Evolutionary conservation across 2,888 invertebrate genomes (phyloP).

Genomic region (Cerastoderma edule): DNA sequence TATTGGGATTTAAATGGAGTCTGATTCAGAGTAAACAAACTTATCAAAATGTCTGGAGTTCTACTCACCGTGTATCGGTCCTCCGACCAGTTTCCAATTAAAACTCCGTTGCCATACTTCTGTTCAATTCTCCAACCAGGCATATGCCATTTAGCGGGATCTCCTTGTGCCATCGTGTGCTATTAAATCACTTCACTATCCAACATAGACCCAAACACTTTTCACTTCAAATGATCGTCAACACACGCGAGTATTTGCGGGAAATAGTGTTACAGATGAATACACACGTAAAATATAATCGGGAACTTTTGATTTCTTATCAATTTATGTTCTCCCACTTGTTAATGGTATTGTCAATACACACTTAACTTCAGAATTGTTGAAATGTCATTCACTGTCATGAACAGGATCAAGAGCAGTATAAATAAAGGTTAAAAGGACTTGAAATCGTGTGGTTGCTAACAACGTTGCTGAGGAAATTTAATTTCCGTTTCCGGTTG

Average conservation of each 20-base stretch:
- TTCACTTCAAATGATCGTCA: too few species aligned
- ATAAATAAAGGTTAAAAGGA: too few species aligned
- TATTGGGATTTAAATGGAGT: too few species aligned
- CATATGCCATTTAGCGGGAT: conserved; percentile 75
- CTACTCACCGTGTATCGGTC: conserved; percentile 77
- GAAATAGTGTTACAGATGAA: not conserved
- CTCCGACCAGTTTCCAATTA: conserved; percentile 83
- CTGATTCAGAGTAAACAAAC: too few species aligned
- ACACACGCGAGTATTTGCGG: too few species aligned
- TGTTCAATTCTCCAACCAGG: conserved; percentile 83
- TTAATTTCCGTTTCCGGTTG: conserved; percentile 6
- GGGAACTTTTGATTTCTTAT: too few species aligned
- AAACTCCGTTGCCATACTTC: conserved; percentile 77
- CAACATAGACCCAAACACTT: not conserved
- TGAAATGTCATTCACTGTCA: too few species aligned
- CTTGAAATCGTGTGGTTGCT: conserved; percentile 30
- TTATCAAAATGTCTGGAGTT: not conserved
- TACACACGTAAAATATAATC: too few species aligned
- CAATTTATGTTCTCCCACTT: too few species aligned
- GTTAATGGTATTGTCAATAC: too few species aligned
- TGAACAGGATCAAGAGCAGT: too few species aligned
- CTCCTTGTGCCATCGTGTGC: conserved; percentile 69
- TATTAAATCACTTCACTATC: not conserved
- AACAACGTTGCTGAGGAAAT: conserved; percentile 43
- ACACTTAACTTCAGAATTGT: too few species aligned